Evolutionary conservation across 2,797 vertebrate species (phyloP), one percentile per base, ranked within the genome.

Genomic region (Microctenopoma lineatum): DNA sequence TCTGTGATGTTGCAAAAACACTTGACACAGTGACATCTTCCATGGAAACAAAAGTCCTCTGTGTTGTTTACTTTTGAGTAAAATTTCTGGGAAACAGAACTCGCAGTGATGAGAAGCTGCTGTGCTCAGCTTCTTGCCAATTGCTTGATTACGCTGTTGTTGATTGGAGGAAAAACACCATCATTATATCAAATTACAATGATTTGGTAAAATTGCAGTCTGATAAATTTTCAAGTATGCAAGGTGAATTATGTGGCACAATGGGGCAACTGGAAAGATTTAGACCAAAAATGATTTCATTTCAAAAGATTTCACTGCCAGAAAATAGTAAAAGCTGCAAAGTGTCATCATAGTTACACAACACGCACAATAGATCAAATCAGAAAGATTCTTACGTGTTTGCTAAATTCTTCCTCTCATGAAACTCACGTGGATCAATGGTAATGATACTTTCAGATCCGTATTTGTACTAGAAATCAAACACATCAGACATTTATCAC

Each of bases 181-280:
- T 84, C 56, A 87, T 89, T 81, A 80, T n/a, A 79, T 79, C 45
- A 81, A 86, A 89, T 88, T 84, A 84, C 65, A 73, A 66, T 81
- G 66, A 84, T 79, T 83, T 74, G 70, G 63, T 73, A 29, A 77
- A 86, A 86, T 71, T 81, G 56, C 51, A 38, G 73, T 57, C 47
- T 42, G 70, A 70, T 65, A 58, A 13, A 70, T 84, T 71, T 75
- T 80, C 48, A 68, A 85, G 83, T 68, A 32, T 67, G 69, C 45
- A 36, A 56, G 59, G 57, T 67, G 66, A 79, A 79, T 44, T 61
- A 16, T 70, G 36, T 53, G 14, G 8, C 15, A 61, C 15, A 47
- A 69, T 59, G n/a, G 68, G 34, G 42, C 25, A 27, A 9, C 15
- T 27, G 53, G 25, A 59, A 53, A 66, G 53, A 69, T n/a, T 7